Base-by-base conservation (phyloP, 2,888 invertebrate genomes). In the Drosophila atripex region DNA sequence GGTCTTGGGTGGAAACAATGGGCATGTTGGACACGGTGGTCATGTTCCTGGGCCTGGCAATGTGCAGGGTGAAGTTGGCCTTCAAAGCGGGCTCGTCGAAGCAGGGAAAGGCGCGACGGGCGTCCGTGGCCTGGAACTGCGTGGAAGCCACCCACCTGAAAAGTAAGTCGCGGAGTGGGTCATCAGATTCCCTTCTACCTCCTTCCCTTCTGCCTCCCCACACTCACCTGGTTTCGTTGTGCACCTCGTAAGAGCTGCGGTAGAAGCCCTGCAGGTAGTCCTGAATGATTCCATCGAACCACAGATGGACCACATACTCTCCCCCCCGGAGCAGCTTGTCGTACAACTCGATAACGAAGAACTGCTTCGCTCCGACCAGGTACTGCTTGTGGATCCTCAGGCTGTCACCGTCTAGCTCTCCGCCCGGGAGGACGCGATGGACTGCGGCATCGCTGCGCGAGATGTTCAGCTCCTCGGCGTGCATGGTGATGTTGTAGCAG, bases 21-120 rank as follows among this genome's bases (percentile, higher is more conserved):
- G 95, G 95, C 96, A 96, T 96, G 86, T 96, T 96, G 23, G 96
- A 96, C 35, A 96, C 93, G 0, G 96, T 94, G 28, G 94, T 93
- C 95, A 97, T 94, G 82, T 95, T 94, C 53, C 90, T 90, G 0
- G 94, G 94, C 21, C 96, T 92, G 0, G 95, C 96, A 50, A 97
- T 94, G 90, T 94, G 95, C 82, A 97, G 93, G 74, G 95, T 94
- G 86, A 97, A 97, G 70, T 93, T 93, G 0, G 97, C 97, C 89
- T 97, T 97, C 53, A 96, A 91, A 0, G 95, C 95, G 0, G 97
- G 97, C 90, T 97, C 97, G 90, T 97, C 97, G 92, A 96, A 97
- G 91, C 97, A 97, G 0, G 97, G 97, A 91, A 97, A 97, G 5
- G 96, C 96, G 64, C 95, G 93, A 14, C 96, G 93, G 0, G 96